A percentile compares a stretch with the other conserved stretches of the same genome.
These are phyloP conservation scores for Synaphobranchus kaupii DNA, from an alignment of 2,797 vertebrate species.

Conservation along the genomic window DNA sequence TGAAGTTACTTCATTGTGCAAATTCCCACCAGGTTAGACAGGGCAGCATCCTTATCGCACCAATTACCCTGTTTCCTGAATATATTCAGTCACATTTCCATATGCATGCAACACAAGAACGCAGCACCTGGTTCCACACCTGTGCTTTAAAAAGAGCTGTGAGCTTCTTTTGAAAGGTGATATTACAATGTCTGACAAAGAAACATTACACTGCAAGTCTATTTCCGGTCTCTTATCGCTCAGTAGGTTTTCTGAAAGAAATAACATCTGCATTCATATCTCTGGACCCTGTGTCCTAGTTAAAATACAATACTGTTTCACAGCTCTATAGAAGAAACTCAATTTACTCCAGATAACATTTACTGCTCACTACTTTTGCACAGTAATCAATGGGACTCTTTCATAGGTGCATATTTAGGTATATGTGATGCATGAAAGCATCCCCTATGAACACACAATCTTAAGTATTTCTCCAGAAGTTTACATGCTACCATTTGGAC, in stretches of 20 bases:
- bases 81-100: background rate
- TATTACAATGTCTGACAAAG: background rate
- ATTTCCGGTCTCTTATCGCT: background rate
- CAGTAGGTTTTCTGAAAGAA: background rate
- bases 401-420: background rate
- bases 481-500: background rate
- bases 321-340: background rate
- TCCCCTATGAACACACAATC: background rate
- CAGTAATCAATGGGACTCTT: background rate
- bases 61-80: background rate
- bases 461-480: background rate
- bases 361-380: background rate
- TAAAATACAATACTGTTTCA: constrained; percentile 17
- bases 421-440: background rate
- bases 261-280: background rate
- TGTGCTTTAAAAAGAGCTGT: background rate
- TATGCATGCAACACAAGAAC: background rate
- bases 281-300: background rate
- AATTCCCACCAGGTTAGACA: background rate
- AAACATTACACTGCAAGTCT: background rate
- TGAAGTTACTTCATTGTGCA: background rate
- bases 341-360: background rate
- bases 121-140: background rate
- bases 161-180: background rate
- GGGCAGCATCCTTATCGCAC: background rate